Evolutionary conservation across 2,797 vertebrate genomes (phyloP), one percentile per base, ranked within the genome.

Genomic region (Craterocephalus amniculus): DNA sequence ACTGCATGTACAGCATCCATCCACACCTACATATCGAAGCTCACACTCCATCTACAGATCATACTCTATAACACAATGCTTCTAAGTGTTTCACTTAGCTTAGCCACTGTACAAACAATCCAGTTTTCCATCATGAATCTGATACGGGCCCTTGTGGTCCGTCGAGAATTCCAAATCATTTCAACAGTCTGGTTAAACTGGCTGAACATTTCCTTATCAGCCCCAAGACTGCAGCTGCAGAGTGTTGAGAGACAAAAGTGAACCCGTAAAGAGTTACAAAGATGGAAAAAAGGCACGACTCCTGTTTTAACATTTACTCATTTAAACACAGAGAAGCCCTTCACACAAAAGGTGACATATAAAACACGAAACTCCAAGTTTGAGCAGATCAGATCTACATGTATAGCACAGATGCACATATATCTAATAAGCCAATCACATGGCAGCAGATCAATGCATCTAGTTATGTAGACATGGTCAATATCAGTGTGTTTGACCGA

Each of bases 171-270:
- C 77, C 83, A 86, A 83, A 88, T 87, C 76, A 86, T 83, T 89
- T 87, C 87, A 88, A 68, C 86, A 88, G 86, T 70, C 80, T 72
- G 74, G 79, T 76, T 64, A 76, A 83, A 78, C 73, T 83, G 83
- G 85, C 76, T 76, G 72, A 87, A 78, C 78, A 77, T 83, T 85
- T 84, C 74, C 85, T 90, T 90, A 88, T 91, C 84, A 77, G 69
- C 55, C 66, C 74, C 73, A 80, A 60, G 36, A 11, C 80, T 40
- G 66, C 67, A 54, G 68, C 81, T 82, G 81, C 78, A 83, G 70
- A 80, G 72, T 24, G 75, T 66, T 78, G 72, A 78, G 68, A 88
- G 81, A 84, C 78, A 54, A 75, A 71, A 64, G 48, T n/a, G 59
- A 2, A 32, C 48, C 79, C 85, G 79, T 54, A 61, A 77, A 70